These are phyloP conservation scores for Synodontis membranacea DNA, from an alignment of 2,113 vertebrate species.

Conservation along the genomic window DNA sequence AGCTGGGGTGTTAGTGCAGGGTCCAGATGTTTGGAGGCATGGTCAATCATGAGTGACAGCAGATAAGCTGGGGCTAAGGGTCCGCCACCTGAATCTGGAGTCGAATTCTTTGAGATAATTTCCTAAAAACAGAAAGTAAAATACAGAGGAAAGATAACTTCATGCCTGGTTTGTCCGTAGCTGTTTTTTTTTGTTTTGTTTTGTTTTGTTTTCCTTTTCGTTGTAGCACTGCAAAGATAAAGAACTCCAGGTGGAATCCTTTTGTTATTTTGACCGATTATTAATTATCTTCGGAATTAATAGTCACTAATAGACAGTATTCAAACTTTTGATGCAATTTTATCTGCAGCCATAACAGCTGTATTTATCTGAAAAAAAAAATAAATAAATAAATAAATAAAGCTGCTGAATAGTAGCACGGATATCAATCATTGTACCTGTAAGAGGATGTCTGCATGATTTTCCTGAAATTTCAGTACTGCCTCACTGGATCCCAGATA, in stretches of 20 bases:
- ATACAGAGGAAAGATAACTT: neutral
- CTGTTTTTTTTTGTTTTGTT: no score
- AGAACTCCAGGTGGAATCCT: neutral
- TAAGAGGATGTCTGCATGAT: conserved; percentile 81
- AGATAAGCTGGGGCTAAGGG: conserved; percentile 84
- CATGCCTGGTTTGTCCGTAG: neutral
- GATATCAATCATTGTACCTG: conserved; percentile 64
- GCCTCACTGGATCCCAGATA: conserved; percentile 82
- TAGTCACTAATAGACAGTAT: neutral
- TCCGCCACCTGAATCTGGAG: conserved; percentile 72
- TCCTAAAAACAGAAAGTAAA: conserved; percentile 64
- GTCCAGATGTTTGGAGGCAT: conserved; percentile 83
- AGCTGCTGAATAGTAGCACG: neutral
- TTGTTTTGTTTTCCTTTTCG: no score
- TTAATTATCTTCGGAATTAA: neutral
- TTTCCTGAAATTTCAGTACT: conserved; percentile 80
- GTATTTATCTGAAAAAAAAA: neutral
- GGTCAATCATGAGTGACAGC: conserved; percentile 86
- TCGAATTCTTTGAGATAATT: conserved; percentile 80
- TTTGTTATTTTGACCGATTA: neutral
- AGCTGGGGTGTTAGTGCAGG: conserved; percentile 83
- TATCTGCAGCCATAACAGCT: neutral
- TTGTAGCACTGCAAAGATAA: no score
- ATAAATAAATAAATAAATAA: no score
- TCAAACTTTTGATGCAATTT: neutral